Conservation (phyloP, 2,888 invertebrate genomes). For the Melitaea athalia region DNA sequence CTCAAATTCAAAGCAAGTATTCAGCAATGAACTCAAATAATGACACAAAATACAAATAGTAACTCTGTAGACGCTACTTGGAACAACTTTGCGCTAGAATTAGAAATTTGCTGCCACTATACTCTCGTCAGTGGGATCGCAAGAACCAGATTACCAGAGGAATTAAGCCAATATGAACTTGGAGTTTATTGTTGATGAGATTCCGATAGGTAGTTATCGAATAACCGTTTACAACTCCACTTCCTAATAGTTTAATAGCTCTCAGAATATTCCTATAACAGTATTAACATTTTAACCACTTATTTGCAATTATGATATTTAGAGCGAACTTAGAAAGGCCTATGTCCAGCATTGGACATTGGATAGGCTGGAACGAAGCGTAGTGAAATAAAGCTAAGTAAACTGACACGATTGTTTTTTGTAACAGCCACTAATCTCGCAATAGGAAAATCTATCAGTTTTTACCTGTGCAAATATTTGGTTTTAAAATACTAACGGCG, state of each 20-base stretch:
- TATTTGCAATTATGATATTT: too few species aligned
- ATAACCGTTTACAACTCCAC: neutral
- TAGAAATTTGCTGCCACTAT: conserved; percentile 32
- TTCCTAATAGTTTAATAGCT: too few species aligned
- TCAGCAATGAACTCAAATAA: conserved; percentile 32
- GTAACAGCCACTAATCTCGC: neutral
- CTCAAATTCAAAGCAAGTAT: conserved; percentile 15
- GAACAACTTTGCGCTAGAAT: conserved; percentile 33
- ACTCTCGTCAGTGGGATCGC: conserved; percentile 28
- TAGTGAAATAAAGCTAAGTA: too few species aligned
- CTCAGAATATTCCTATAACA: too few species aligned
- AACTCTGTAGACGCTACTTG: conserved; percentile 28
- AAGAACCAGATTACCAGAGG: conserved; percentile 28
- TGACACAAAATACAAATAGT: conserved; percentile 32
- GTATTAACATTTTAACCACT: too few species aligned
- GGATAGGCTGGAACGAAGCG: too few species aligned
- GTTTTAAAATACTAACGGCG: conserved; percentile 28
- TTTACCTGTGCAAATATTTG: neutral
- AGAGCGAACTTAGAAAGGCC: too few species aligned
- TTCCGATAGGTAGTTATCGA: neutral
- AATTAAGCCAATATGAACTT: conserved; percentile 34
- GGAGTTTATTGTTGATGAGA: neutral
- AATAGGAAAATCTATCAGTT: neutral
- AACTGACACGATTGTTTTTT: neutral
- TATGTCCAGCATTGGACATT: too few species aligned